Evolutionary conservation across 2,888 invertebrate species (phyloP).

Genomic region (Itoplectis maculator): DNA sequence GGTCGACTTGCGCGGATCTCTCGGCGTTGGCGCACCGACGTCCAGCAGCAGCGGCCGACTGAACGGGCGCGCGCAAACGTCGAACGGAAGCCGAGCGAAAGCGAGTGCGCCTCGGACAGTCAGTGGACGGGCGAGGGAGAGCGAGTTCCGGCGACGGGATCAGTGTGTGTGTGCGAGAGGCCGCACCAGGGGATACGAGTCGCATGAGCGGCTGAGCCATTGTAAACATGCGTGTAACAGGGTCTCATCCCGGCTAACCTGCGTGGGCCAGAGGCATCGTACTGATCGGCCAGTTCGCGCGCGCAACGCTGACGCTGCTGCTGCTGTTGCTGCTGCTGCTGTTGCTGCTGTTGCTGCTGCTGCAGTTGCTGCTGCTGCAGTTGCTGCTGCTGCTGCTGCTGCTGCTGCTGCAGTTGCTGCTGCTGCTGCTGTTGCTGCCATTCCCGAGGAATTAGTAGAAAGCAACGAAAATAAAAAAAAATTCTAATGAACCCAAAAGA

Average conservation of each 20-base stretch:
- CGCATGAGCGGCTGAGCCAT: slow-evolving; percentile 81
- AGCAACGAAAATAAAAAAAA: too few species aligned
- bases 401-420: too few species aligned
- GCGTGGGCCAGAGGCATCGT: slow-evolving; percentile 65
- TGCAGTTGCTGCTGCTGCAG: too few species aligned
- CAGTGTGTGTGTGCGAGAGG: slow-evolving; percentile 27
- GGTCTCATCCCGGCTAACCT: slow-evolving; percentile 78
- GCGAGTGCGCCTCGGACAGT: slow-evolving; percentile 58
- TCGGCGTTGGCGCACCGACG: slow-evolving; percentile 26
- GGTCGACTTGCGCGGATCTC: slow-evolving; percentile 59
- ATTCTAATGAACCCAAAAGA: too few species aligned
- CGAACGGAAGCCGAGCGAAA: slow-evolving; percentile 54
- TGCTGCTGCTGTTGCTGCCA: too few species aligned
- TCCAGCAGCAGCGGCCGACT: slow-evolving; percentile 54
- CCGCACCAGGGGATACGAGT: slow-evolving; percentile 78
- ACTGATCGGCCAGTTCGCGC: slow-evolving; percentile 36
- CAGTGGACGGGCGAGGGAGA: background rate
- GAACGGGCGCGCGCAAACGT: slow-evolving; percentile 30
- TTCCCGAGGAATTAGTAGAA: too few species aligned
- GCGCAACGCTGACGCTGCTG: slow-evolving; percentile 12
- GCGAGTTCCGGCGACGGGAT: slow-evolving; percentile 33
- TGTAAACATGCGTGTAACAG: slow-evolving; percentile 83
- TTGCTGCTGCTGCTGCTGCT: too few species aligned
- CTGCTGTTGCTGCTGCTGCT: too few species aligned
- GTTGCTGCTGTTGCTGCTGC: too few species aligned